Evolutionary conservation across 2,113 vertebrate species (phyloP).

Genomic region (Lota lota): DNA sequence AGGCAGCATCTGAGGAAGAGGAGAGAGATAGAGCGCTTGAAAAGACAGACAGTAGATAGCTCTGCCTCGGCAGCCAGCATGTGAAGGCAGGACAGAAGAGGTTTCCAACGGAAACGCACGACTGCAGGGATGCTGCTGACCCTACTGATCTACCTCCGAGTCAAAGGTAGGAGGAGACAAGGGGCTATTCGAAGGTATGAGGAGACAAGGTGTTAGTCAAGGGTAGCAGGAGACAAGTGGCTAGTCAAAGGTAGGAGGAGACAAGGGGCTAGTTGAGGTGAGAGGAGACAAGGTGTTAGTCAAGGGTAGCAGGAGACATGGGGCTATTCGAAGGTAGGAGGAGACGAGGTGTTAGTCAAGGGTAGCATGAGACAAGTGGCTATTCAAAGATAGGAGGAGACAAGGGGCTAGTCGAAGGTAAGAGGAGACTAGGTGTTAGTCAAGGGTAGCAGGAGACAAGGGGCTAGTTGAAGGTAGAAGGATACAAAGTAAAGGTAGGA

Average conservation of each 20-base stretch:
- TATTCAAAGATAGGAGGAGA: too few relatives aligned
- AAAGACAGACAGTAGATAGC: constrained; percentile 3
- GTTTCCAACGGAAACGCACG: not conserved
- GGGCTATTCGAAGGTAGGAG: not conserved
- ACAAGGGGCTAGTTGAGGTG: not conserved
- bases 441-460: too few relatives aligned
- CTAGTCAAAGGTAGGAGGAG: not conserved
- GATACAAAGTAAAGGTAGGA: not conserved
- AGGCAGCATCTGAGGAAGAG: constrained; percentile 13
- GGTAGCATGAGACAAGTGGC: too few relatives aligned
- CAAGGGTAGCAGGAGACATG: too few relatives aligned
- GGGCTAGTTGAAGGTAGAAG: too few relatives aligned
- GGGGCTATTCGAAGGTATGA: too few relatives aligned
- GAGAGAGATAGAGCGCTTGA: constrained; percentile 8
- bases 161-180: constrained; percentile 67
- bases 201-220: too few relatives aligned
- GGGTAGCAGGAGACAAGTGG: not conserved
- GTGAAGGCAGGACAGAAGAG: constrained; percentile 26
- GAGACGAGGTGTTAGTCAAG: not conserved
- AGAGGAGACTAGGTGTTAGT: not conserved
- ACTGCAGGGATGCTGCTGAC: constrained; percentile 70
- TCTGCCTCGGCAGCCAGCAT: constrained; percentile 16
- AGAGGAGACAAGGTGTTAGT: too few relatives aligned
- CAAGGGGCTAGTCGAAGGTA: not conserved
- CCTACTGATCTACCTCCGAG: constrained; percentile 69